Evolutionary conservation across 1,140 invertebrate species (phyloP), one percentile per base, ranked within the genome.

Genomic region (Drosophila auraria): DNA sequence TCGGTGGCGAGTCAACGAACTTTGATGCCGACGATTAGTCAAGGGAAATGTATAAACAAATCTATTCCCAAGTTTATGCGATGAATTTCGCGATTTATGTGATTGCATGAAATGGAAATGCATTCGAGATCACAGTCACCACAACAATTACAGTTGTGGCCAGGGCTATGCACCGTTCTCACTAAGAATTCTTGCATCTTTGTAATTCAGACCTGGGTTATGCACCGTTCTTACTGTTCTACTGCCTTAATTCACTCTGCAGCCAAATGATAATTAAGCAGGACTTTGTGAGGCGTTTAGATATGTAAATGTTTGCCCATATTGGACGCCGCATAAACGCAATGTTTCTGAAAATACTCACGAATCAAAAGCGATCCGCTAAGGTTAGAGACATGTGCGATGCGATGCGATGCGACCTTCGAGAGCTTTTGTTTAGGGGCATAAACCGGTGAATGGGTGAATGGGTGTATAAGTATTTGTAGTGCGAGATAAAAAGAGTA

Each of bases 1-100:
- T 73, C 54, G 54, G 30, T 71, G 60, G 30, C 53, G 38, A 73
- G 70, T 73, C 70, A 73, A 73, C 23, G 70, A 73, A 73, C 70
- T 73, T 73, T 73, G 58, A 62, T 70, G 59, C 33, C 74, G 38
- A 73, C 77, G 65, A 71, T 78, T 72, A 78, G 47, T 42, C 78
- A 72, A 68, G 58, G 59, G 71, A 78, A 72, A 38, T 38, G 14
- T 73, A 80, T 80, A 80, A 71, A 80, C 76, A 79, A 79, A 79
- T 65, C 75, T 71, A 38, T 56, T 56, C 1, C 33, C 33, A 38
- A 38, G 53, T 56, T 56, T 56, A 56, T 56, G 53, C 53, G 14
- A 5, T 38, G 33, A 38, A 23, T 56, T 56, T 12, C 53, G 23
- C 7, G 53, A 15, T 23, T 38, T 14, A 36, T 23, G 9, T 15